Evolutionary conservation across 2,797 vertebrate genomes (phyloP).

Genomic region (Enteromius fasciolatus): DNA sequence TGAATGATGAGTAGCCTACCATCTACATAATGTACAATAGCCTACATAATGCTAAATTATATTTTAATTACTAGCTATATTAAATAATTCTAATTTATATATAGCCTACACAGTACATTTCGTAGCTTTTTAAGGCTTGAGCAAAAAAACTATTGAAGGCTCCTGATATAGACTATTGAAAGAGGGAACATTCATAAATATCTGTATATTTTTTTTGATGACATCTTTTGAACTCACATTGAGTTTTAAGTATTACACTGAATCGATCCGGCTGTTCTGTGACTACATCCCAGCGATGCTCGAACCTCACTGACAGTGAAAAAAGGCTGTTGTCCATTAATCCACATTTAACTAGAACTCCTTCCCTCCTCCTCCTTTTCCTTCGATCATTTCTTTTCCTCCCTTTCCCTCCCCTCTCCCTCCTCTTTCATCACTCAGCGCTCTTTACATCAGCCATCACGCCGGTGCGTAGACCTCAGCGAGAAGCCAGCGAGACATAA

Average conservation of each 20-base stretch:
- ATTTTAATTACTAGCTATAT: neutral
- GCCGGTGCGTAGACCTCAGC: constrained; percentile 74
- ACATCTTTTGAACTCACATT: neutral
- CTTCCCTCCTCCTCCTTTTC: constrained; percentile 2
- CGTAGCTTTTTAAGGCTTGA: neutral
- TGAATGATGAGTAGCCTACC: too few relatives aligned
- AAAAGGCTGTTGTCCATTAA: constrained; percentile 25
- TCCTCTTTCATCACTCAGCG: constrained; percentile 66
- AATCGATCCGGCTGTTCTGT: constrained; percentile 1
- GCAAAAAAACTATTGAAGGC: neutral
- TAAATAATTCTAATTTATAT: neutral
- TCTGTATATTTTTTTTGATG: neutral
- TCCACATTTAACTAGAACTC: constrained; percentile 27
- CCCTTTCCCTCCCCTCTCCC: neutral
- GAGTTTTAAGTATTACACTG: constrained; percentile 18
- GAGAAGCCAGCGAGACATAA: constrained; percentile 77
- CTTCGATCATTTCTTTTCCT: constrained; percentile 25
- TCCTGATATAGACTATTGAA: neutral
- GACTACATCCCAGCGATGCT: neutral
- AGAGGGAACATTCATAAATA: neutral
- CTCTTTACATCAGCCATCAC: constrained; percentile 75
- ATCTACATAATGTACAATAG: neutral
- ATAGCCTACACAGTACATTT: too few relatives aligned
- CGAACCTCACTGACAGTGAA: neutral
- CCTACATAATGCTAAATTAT: neutral